Evolutionary conservation across 2,797 vertebrate species (phyloP), one percentile per base, ranked within the genome.

Genomic region (Eulemur mongoz): DNA sequence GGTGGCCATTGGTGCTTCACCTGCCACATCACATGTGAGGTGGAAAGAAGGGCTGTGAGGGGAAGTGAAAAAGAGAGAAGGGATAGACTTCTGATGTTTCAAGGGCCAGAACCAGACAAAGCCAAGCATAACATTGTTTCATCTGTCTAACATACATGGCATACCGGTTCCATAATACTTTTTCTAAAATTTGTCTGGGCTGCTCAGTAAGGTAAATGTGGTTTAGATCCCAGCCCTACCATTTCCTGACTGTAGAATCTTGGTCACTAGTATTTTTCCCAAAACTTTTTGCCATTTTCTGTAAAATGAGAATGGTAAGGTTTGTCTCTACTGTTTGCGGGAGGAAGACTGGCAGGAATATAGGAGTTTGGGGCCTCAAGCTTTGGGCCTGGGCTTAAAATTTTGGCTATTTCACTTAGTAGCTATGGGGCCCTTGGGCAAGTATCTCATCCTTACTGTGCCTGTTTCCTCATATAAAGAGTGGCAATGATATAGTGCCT

Each of bases 341-440:
- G 25, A 63, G 35, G 43, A 84, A 52, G 50, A 32, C 52, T 69
- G 32, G 81, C 9, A 2, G 32, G 85, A 94, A 90, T 84, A 17
- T 94, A 85, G 78, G 54, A 76, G 48, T 89, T 52, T 88, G 35
- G 61, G 27, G n/a, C n/a, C n/a, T n/a, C n/a, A n/a, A n/a, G n/a
- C n/a, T n/a, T n/a, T n/a, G 35, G 61, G 27, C 57, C 80, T 79
- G 48, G 30, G 17, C 43, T 94, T 90, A 38, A 91, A 70, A 85
- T 81, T 80, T 93, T 17, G 13, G 18, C 83, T 93, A n/a, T 48
- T 96, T 89, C 48, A 69, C 82, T 91, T 57, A 61, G 65, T 79
- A 61, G 27, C 43, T 73, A 7, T 86, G 23, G 43, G 20, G 48
- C 30, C 30, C 81, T 94, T 80, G 32, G 27, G 12, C 52, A 75